Percentiles rank a stretch among this genome's conserved stretches.
Conservation (phyloP, 2,888 invertebrate species). For the Amphipyra tragopoginis region DNA sequence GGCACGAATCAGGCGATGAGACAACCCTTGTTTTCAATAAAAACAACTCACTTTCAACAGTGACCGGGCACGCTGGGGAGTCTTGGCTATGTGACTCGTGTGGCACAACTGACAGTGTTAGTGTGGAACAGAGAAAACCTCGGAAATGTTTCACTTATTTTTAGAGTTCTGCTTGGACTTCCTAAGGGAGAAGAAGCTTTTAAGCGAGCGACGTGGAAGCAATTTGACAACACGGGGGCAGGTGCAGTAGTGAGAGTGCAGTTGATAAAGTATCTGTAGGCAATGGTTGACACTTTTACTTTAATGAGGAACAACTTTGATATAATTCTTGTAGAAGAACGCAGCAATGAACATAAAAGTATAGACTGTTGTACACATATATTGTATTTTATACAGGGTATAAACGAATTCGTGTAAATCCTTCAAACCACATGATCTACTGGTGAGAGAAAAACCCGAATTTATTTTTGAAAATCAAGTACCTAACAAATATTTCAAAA, state of each 20-base stretch:
- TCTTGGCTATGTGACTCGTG: constrained; percentile 59
- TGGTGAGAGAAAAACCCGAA: too few species aligned
- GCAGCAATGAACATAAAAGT: too few species aligned
- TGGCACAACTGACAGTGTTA: constrained; percentile 37
- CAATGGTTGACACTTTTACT: neutral
- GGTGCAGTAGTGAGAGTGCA: constrained; percentile 6
- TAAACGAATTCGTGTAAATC: too few species aligned
- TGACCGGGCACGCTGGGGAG: constrained; percentile 75
- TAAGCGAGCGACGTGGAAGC: constrained; percentile 12
- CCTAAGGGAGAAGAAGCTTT: constrained; percentile 28
- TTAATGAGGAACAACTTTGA: neutral
- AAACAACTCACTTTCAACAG: constrained; percentile 82
- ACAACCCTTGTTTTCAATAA: constrained; percentile 86
- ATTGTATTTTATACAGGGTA: too few species aligned
- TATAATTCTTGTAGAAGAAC: too few species aligned
- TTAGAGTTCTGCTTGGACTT: constrained; percentile 24
- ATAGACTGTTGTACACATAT: too few species aligned
- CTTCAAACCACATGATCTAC: too few species aligned
- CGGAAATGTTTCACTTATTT: constrained; percentile 48
- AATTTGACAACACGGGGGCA: constrained; percentile 6
- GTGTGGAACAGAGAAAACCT: constrained; percentile 50
- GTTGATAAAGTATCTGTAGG: neutral
- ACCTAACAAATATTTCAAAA: too few species aligned
- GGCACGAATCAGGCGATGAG: constrained; percentile 79
- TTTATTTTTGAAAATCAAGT: too few species aligned